phyloP scores from a whole-genome alignment of 1,140 invertebrate genomes.

The Neodiprion lecontei region DNA sequence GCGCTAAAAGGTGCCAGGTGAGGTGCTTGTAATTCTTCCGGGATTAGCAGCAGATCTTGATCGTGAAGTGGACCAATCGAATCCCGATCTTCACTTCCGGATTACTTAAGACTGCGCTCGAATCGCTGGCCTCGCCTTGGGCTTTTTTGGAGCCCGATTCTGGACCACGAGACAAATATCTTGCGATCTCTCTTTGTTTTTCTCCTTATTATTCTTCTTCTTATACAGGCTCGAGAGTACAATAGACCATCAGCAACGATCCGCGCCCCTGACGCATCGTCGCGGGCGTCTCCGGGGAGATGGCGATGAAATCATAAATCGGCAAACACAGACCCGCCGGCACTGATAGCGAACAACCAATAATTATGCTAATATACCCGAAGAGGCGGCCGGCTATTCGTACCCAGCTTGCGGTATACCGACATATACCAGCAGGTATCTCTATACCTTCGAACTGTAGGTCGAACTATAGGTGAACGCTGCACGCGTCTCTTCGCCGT shows the following conservation, averaged over 20 bases:
- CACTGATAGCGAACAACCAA: conserved; percentile 57
- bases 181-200: background rate
- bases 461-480: background rate
- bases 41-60: no score
- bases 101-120: no score
- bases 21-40: no score
- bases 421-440: background rate
- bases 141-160: no score
- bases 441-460: background rate
- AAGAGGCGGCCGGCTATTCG: conserved; percentile 47
- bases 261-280: conserved; percentile 1
- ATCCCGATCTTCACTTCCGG: no score
- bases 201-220: no score
- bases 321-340: conserved; percentile 52
- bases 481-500: conserved; percentile 19
- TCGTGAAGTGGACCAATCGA: no score
- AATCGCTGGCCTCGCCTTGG: no score
- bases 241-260: background rate
- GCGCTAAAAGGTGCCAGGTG: background rate
- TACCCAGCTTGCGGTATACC: conserved; percentile 17
- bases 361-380: conserved; percentile 58
- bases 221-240: background rate
- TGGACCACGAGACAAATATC: no score
- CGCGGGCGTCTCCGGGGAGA: conserved; percentile 36
- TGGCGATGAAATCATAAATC: conserved; percentile 59